Percentiles rank a stretch among this genome's conserved stretches.
These are phyloP conservation scores for Ammospiza nelsoni DNA, from an alignment of 2,113 vertebrate genomes.

Conservation along the genomic window DNA sequence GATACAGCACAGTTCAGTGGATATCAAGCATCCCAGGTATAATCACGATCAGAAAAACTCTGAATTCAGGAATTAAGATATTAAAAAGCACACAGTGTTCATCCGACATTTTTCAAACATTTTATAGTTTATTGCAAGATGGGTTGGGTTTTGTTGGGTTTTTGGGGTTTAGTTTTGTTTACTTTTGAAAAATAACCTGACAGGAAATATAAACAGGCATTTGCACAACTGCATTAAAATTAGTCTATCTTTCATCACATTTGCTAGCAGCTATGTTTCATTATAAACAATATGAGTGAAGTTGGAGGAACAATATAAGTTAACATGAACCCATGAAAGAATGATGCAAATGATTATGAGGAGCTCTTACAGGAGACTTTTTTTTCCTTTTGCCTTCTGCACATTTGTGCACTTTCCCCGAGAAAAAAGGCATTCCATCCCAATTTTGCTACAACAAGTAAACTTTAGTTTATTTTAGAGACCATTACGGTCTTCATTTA, in stretches of 20 bases:
- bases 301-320: background rate
- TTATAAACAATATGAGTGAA: background rate
- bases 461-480: background rate
- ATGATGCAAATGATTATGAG: background rate
- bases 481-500: background rate
- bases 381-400: background rate
- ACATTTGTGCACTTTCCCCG: background rate
- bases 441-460: background rate
- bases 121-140: slow-evolving; percentile 1
- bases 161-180: background rate
- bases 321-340: background rate
- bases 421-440: background rate
- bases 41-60: background rate
- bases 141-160: background rate
- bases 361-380: background rate
- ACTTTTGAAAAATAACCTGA: slow-evolving; percentile 35
- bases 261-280: slow-evolving; percentile 38
- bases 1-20: background rate
- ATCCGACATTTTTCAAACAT: background rate
- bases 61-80: background rate
- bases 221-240: slow-evolving; percentile 11
- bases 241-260: background rate
- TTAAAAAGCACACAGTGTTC: background rate
- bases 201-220: background rate
- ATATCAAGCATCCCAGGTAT: background rate